These are phyloP conservation scores for Brachionus calyciflorus DNA, from an alignment of 1,140 invertebrate genomes.

Conservation along the genomic window DNA sequence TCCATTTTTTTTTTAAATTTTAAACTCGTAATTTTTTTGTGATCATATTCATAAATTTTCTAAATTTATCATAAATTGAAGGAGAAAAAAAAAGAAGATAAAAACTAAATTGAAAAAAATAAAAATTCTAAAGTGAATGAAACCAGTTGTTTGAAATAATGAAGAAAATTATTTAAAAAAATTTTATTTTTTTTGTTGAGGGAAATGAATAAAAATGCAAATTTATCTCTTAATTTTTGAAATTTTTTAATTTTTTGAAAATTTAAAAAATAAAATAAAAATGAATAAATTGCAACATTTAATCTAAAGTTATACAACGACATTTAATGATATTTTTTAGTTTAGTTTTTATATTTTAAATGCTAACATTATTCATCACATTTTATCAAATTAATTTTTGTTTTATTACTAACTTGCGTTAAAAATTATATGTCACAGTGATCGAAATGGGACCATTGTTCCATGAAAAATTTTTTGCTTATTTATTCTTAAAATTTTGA, in stretches of 20 bases:
- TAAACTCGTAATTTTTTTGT: not conserved
- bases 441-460: too few relatives aligned
- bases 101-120: too few relatives aligned
- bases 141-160: not conserved
- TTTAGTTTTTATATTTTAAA: too few relatives aligned
- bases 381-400: too few relatives aligned
- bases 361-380: too few relatives aligned
- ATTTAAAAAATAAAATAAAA: not conserved
- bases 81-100: not conserved
- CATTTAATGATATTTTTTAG: too few relatives aligned
- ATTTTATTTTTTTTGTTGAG: not conserved
- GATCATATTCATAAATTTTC: not conserved
- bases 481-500: too few relatives aligned
- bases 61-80: constrained; percentile 33
- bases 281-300: not conserved
- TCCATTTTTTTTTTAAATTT: not conserved
- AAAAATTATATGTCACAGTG: too few relatives aligned
- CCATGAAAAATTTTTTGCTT: too few relatives aligned
- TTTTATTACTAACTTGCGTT: too few relatives aligned
- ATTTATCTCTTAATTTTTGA: constrained; percentile 28
- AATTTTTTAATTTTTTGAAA: constrained; percentile 1
- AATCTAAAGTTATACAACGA: constrained; percentile 6
- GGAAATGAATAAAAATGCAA: constrained; percentile 32
- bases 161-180: not conserved
- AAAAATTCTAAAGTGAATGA: too few relatives aligned